A percentile compares a stretch with the other conserved stretches of the same genome.
phyloP scores from a whole-genome alignment of 2,888 invertebrate species.

The Drosophila imparisetae region DNA sequence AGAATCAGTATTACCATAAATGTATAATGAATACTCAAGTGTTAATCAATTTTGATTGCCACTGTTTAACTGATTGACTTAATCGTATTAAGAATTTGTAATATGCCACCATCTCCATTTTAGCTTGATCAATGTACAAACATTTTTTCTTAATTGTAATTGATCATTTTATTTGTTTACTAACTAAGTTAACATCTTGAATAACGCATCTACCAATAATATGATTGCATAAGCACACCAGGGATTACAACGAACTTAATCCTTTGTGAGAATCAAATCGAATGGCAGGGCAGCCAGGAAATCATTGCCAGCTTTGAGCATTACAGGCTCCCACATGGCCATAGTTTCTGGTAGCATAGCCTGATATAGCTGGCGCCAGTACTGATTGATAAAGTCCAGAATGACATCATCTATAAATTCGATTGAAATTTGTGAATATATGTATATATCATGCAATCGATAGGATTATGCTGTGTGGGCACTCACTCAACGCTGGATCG shows the following conservation, averaged over 20 bases:
- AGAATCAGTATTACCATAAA: neutral
- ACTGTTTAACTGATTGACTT: neutral
- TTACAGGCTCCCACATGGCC: conserved; percentile 81
- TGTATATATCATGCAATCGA: neutral
- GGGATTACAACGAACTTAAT: conserved; percentile 43
- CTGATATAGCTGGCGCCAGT: conserved; percentile 86
- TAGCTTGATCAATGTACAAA: neutral
- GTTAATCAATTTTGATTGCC: neutral
- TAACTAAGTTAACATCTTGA: conserved; percentile 50
- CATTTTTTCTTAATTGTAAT: neutral
- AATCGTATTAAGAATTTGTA: neutral
- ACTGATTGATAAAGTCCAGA: conserved; percentile 86
- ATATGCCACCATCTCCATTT: neutral
- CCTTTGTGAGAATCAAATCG: conserved; percentile 77
- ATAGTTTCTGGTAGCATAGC: conserved; percentile 85
- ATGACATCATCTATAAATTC: conserved; percentile 73
- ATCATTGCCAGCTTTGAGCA: conserved; percentile 79
- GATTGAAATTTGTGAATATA: neutral
- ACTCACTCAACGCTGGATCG: conserved; percentile 89
- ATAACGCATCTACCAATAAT: conserved; percentile 19
- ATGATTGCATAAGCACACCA: conserved; percentile 16
- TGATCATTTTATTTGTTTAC: conserved; percentile 38
- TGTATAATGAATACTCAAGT: neutral
- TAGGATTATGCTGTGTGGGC: neutral
- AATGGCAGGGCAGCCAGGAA: conserved; percentile 83